Conservation (phyloP, 2,113 vertebrate species). For the Scartelaos histophorus region DNA sequence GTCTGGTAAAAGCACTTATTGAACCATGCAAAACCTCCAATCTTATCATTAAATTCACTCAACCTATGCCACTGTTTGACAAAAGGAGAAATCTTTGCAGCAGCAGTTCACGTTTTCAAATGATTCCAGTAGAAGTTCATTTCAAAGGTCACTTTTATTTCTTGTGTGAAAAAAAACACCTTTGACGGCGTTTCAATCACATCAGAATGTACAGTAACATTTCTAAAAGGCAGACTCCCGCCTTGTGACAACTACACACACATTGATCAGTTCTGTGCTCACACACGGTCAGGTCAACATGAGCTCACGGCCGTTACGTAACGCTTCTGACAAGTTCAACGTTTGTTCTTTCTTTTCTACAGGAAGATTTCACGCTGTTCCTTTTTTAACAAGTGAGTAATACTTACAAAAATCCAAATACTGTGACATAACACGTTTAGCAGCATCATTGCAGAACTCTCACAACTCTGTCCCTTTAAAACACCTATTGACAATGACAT, state of each 20-base stretch:
- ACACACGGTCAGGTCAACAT: constrained; percentile 28
- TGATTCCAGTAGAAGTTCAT: constrained; percentile 1
- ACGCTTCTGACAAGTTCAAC: constrained; percentile 13
- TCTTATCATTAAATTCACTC: too few relatives aligned
- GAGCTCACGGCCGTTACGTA: constrained; percentile 18
- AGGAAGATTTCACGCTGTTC: constrained; percentile 19
- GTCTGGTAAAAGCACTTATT: too few relatives aligned
- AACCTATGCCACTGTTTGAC: too few relatives aligned
- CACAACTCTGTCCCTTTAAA: constrained; percentile 44
- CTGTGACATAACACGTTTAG: constrained; percentile 57
- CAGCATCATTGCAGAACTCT: constrained; percentile 54
- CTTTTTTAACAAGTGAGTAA: constrained; percentile 32
- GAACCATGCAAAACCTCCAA: too few relatives aligned
- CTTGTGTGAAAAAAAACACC: constrained; percentile 50
- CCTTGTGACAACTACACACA: constrained; percentile 14
- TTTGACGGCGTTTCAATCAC: constrained; percentile 31
- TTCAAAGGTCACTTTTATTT: constrained; percentile 76
- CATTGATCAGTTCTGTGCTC: constrained; percentile 24
- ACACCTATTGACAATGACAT: constrained; percentile 16
- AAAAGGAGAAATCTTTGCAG: too few relatives aligned
- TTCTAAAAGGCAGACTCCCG: constrained; percentile 30
- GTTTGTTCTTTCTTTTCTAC: constrained; percentile 9
- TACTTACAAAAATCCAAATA: constrained; percentile 47
- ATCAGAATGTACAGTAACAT: constrained; percentile 30
- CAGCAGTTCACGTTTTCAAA: too few relatives aligned